Evolutionary conservation across 2,797 vertebrate genomes (phyloP).

Genomic region (Sebastes jordani): DNA sequence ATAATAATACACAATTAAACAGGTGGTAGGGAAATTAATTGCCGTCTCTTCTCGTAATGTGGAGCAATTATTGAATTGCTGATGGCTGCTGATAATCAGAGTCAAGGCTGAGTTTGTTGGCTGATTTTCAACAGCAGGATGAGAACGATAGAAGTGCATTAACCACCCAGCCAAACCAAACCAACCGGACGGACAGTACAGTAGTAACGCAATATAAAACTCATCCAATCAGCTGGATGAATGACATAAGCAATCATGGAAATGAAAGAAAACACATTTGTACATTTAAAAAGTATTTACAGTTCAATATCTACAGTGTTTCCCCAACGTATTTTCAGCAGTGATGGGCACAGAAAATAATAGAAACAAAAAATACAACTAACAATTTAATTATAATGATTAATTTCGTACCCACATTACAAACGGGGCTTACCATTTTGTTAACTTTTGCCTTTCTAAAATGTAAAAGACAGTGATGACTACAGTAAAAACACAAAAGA

Average conservation of each 20-base stretch:
- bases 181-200: slow-evolving; percentile 45
- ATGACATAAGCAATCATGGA: slow-evolving; percentile 53
- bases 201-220: slow-evolving; percentile 44
- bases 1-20: slow-evolving; percentile 38
- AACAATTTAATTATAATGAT: not conserved
- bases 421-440: not conserved
- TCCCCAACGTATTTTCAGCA: slow-evolving; percentile 31
- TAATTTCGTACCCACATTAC: slow-evolving; percentile 12
- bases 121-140: slow-evolving; percentile 33
- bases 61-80: slow-evolving; percentile 4
- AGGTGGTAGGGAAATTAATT: slow-evolving; percentile 18
- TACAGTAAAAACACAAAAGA: slow-evolving; percentile 36
- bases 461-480: slow-evolving; percentile 8
- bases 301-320: slow-evolving; percentile 70
- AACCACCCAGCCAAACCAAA: slow-evolving; percentile 37
- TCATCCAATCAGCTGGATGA: slow-evolving; percentile 55
- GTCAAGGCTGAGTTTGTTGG: slow-evolving; percentile 54
- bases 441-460: not conserved
- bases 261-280: slow-evolving; percentile 53
- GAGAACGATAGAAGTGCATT: slow-evolving; percentile 31
- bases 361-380: not conserved
- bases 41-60: not conserved
- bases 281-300: slow-evolving; percentile 77
- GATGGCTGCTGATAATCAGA: slow-evolving; percentile 9
- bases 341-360: slow-evolving; percentile 15